Evolutionary conservation across 2,113 vertebrate species (phyloP).

Genomic region (Tupaia tana): DNA sequence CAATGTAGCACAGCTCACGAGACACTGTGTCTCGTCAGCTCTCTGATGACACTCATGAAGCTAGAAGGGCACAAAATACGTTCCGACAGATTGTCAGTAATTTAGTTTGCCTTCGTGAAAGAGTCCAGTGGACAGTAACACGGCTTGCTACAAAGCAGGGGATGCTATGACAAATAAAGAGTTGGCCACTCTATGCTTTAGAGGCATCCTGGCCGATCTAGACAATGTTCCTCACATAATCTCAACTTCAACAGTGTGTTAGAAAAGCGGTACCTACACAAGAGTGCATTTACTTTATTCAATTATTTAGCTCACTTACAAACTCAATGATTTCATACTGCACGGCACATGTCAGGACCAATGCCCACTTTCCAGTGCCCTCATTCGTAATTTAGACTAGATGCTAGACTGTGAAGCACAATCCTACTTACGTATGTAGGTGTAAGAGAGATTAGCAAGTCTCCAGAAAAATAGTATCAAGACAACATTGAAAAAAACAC

Average conservation of each 20-base stretch:
- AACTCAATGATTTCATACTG: conserved; percentile 43
- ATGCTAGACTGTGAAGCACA: rapidly evolving
- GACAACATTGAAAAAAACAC: neutral
- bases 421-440: neutral
- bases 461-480: conserved; percentile 80
- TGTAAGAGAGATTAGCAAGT: conserved; percentile 84
- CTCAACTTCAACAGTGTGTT: neutral
- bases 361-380: conserved; percentile 11
- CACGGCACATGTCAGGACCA: neutral
- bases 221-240: neutral
- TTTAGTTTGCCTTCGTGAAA: neutral
- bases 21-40: neutral
- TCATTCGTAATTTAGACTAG: neutral
- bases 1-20: neutral
- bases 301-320: conserved; percentile 8
- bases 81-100: neutral
- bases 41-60: conserved; percentile 37
- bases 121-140: rapidly evolving
- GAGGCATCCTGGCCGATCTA: neutral
- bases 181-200: neutral
- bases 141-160: neutral
- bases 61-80: neutral
- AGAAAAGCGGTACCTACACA: neutral
- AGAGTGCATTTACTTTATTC: conserved; percentile 25
- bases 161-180: neutral